Percentiles rank a stretch among this genome's conserved stretches.
Conservation (phyloP, 92 coral and sea anemone genomes). For the Meandrina meandrites region DNA sequence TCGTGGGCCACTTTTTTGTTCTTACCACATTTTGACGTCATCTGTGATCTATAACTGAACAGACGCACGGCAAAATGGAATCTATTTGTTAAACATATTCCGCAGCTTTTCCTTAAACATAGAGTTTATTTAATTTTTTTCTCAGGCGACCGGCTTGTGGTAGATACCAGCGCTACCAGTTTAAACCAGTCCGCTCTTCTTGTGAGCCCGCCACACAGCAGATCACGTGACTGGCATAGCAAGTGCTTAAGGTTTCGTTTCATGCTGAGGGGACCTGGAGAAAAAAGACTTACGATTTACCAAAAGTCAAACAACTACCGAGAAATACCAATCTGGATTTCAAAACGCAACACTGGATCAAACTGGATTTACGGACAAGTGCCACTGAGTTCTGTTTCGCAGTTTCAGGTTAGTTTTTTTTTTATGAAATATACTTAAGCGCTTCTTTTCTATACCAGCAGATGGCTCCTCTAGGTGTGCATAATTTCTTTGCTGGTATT, state of each 20-base stretch:
- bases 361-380: constrained; percentile 43
- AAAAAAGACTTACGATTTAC: constrained; percentile 10
- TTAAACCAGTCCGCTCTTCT: constrained; percentile 18
- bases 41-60: too few species aligned
- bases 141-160: constrained; percentile 8
- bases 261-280: constrained; percentile 38
- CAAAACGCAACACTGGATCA: not conserved
- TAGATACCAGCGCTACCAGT: not conserved
- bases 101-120: too few species aligned
- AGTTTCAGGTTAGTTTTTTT: constrained; percentile 7
- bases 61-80: too few species aligned
- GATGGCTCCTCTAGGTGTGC: too few species aligned
- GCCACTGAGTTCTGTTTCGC: constrained; percentile 32
- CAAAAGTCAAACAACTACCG: constrained; percentile 1
- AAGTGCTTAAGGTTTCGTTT: constrained; percentile 49
- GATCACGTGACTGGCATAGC: constrained; percentile 34
- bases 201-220: not conserved
- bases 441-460: too few species aligned
- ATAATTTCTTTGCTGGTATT: too few species aligned
- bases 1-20: too few species aligned
- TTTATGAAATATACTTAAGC: not conserved
- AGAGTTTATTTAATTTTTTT: too few species aligned
- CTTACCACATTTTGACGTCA: too few species aligned
- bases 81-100: too few species aligned
- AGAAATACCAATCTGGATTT: constrained; percentile 12